Conservation (phyloP, 2,113 vertebrate genomes). For the Alectura lathami region DNA sequence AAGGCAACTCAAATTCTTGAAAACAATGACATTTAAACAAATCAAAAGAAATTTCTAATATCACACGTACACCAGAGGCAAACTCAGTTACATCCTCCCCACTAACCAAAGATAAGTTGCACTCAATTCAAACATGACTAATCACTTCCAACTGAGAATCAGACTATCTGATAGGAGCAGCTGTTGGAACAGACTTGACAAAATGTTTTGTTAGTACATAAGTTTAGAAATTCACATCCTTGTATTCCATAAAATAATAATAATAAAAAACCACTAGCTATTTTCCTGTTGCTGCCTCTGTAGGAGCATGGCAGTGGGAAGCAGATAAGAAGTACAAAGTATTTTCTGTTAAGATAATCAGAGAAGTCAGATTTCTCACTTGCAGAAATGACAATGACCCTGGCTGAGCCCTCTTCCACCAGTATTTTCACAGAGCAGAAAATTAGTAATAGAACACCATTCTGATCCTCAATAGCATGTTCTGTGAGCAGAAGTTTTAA, state of each 20-base stretch:
- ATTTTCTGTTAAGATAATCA: constrained; percentile 17
- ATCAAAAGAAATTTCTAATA: constrained; percentile 29
- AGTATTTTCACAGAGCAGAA: constrained; percentile 7
- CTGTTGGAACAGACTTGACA: constrained; percentile 37
- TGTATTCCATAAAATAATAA: constrained; percentile 31
- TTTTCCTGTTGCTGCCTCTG: constrained; percentile 54
- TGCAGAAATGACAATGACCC: constrained; percentile 6
- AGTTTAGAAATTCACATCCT: constrained; percentile 72
- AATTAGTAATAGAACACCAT: not conserved
- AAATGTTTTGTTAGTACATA: constrained; percentile 38
- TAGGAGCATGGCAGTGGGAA: constrained; percentile 43
- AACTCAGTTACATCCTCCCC: not conserved
- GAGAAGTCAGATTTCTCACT: constrained; percentile 37
- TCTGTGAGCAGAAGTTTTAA: not conserved
- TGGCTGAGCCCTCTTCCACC: not conserved
- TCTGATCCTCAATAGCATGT: not conserved
- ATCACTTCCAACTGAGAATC: constrained; percentile 52
- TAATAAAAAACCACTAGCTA: not conserved
- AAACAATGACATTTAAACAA: constrained; percentile 17
- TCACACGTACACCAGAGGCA: constrained; percentile 8
- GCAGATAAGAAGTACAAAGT: constrained; percentile 68
- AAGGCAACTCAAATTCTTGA: not conserved
- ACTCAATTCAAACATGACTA: constrained; percentile 21
- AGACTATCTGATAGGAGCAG: constrained; percentile 50
- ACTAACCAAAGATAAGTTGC: constrained; percentile 5